phyloP scores from a whole-genome alignment of 1,140 invertebrate species.

The Micrasema minimum region DNA sequence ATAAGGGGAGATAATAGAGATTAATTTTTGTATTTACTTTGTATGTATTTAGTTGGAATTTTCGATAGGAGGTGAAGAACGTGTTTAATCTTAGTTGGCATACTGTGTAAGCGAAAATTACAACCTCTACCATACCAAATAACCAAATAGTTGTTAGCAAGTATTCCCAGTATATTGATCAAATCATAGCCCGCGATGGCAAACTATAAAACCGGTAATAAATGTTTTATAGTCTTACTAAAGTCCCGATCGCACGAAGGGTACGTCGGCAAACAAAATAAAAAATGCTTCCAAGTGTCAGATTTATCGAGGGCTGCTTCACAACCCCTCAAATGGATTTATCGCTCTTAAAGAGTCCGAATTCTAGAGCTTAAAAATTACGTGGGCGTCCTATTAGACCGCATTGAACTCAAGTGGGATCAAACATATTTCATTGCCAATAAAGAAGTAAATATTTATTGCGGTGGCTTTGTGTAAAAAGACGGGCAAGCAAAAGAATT shows the following conservation, averaged over 20 bases:
- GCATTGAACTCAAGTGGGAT: slow-evolving; percentile 13
- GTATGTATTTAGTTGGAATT: too few relatives aligned
- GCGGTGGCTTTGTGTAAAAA: not conserved
- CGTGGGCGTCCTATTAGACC: slow-evolving; percentile 9
- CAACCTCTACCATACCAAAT: too few relatives aligned
- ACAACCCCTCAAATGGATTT: slow-evolving; percentile 5
- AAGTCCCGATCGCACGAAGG: slow-evolving; percentile 11
- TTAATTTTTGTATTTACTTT: too few relatives aligned
- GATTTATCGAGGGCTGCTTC: slow-evolving; percentile 24
- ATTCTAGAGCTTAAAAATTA: slow-evolving; percentile 28
- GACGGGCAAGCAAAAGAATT: not conserved
- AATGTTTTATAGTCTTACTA: slow-evolving; percentile 29
- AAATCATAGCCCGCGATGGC: slow-evolving; percentile 24
- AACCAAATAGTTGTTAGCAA: slow-evolving; percentile 15
- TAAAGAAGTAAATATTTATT: slow-evolving; percentile 32
- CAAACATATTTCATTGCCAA: slow-evolving; percentile 27
- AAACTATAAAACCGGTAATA: slow-evolving; percentile 6
- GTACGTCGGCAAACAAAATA: slow-evolving; percentile 21
- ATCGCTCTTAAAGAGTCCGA: slow-evolving; percentile 18
- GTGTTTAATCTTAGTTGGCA: too few relatives aligned
- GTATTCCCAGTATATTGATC: slow-evolving; percentile 19
- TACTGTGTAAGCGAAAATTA: too few relatives aligned
- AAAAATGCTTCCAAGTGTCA: slow-evolving; percentile 29
- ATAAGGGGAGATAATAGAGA: too few relatives aligned
- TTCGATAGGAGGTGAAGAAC: too few relatives aligned